Percentiles rank a stretch among this genome's conserved stretches.
These are phyloP conservation scores for Phalacrocorax carbo DNA, from an alignment of 2,113 vertebrate genomes.

Conservation along the genomic window DNA sequence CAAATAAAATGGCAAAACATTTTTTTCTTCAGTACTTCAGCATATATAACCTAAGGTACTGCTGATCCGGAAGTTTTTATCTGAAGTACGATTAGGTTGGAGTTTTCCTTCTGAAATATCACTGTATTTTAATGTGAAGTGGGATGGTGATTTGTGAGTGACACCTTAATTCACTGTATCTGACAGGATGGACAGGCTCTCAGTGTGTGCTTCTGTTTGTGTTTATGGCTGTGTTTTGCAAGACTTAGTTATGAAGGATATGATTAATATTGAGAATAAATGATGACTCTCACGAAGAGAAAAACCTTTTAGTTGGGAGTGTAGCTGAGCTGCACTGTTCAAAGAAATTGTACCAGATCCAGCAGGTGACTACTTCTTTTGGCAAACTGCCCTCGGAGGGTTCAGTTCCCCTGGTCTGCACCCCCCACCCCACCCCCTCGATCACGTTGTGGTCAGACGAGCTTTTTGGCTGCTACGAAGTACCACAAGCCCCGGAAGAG, in stretches of 20 bases:
- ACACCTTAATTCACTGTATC: not conserved
- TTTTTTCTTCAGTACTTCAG: not conserved
- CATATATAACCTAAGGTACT: not conserved
- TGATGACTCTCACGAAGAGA: not conserved
- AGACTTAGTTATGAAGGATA: not conserved
- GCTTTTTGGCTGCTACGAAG: not conserved
- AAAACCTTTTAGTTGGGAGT: not conserved
- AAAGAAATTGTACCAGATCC: not conserved
- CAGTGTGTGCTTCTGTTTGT: not conserved
- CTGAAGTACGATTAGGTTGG: not conserved
- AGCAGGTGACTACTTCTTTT: not conserved
- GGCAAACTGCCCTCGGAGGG: not conserved
- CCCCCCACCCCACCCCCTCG: too few species aligned
- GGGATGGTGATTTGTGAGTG: not conserved
- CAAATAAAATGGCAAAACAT: not conserved
- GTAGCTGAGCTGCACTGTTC: not conserved
- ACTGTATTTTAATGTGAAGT: not conserved
- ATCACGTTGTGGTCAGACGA: not conserved
- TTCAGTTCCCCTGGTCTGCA: not conserved
- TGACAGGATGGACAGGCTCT: not conserved
- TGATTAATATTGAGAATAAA: not conserved
- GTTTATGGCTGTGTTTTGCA: not conserved
- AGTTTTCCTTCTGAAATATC: not conserved
- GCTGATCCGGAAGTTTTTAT: not conserved
- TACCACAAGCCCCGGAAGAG: not conserved